These are phyloP conservation scores for Nephrotoma flavescens DNA, from an alignment of 2,888 invertebrate species.

Conservation along the genomic window DNA sequence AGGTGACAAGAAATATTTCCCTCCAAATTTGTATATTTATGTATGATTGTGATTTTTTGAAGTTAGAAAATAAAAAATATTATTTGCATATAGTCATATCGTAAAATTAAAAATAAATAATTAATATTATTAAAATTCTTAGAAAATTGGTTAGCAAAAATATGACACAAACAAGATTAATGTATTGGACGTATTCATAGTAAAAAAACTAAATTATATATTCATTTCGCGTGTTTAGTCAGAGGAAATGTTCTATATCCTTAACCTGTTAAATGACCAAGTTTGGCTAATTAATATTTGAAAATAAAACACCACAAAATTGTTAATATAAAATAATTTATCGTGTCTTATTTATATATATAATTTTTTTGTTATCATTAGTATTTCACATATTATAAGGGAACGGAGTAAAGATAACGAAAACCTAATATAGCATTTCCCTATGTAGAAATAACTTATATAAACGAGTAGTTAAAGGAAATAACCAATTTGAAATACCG, in stretches of 20 bases:
- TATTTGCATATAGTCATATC: neutral
- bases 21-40: neutral
- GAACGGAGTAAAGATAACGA: neutral
- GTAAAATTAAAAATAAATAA: neutral
- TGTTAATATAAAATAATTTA: neutral
- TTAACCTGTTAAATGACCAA: neutral
- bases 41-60: neutral
- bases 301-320: neutral
- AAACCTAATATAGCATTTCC: neutral
- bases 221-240: neutral
- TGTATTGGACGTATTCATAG: neutral
- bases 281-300: neutral
- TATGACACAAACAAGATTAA: neutral
- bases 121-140: neutral
- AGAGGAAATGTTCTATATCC: neutral
- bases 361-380: neutral
- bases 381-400: neutral
- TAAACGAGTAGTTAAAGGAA: constrained; percentile 6
- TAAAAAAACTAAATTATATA: neutral
- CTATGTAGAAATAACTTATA: neutral
- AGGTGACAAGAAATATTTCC: neutral
- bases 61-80: neutral
- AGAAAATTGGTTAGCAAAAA: neutral
- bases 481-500: constrained; percentile 9
- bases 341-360: neutral